Base-by-base conservation (phyloP, 2,113 vertebrate genomes). In the Tenebrosternarchus preto region DNA sequence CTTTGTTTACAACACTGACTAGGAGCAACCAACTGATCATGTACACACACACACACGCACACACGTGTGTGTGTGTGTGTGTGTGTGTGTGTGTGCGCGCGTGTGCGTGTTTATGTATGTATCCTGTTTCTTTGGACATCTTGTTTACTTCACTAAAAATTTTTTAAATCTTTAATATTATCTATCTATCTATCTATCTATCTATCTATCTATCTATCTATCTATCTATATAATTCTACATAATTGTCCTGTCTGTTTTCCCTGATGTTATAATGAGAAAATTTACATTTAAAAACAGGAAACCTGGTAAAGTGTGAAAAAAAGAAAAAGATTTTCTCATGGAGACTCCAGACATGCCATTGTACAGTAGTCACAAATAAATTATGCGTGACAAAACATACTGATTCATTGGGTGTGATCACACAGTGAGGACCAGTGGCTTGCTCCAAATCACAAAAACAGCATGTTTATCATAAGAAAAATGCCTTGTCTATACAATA, bases 381-480 rank as follows among this genome's bases (percentile, higher is more conserved):
- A 86, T 86, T 77, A 86, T 78, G 70, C 80, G 71, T 78, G 67
- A 55, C 73, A 77, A 79, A 82, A 82, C 60, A 86, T 85, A 83
- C 86, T 80, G 81, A 83, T 50, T 80, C 57, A 85, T 39, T 59
- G 22, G 33, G 1, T 31, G 60, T 56, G 67, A 68, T 73, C 72
- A 16, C 27, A 74, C 17, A 63, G 1, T 19, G 17, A 75, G 43
- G 11, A 25, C 17, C 17, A 19, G 46, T 24, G 68, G 59, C 50
- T 55, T 15, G 73, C 60, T 56, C 20, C 11, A 36, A 60, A 71
- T 78, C 22, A 17, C 5, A 55, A 6, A 16, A 55, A 64, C 6
- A 33, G 20, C 53, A 55, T 33, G 27, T 29, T 12, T 22, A 56
- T 56, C n/a, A 25, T 61, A 73, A 63, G n/a, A 20, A 72, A 61